These are phyloP conservation scores for Orientallactaga sibirica DNA, from an alignment of 2,797 vertebrate genomes.

Conservation along the genomic window DNA sequence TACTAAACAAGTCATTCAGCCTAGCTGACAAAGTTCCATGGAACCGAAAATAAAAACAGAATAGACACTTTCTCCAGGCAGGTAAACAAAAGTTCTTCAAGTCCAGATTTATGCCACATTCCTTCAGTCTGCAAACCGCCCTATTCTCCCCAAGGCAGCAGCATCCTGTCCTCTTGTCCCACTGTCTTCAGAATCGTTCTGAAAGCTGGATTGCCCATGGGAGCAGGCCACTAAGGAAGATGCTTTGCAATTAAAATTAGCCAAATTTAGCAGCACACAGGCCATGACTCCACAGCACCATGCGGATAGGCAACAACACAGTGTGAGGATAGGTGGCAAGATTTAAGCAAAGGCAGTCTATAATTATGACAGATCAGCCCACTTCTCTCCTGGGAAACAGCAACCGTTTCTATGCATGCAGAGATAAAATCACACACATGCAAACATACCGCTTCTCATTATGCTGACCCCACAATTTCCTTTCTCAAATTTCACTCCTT, in stretches of 20 bases:
- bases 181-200: constrained; percentile 46
- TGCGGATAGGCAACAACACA: background rate
- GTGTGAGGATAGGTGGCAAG: background rate
- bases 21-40: constrained; percentile 9
- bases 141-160: constrained; percentile 44
- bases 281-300: constrained; percentile 9
- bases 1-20: constrained; percentile 27
- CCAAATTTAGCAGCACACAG: constrained; percentile 45
- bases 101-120: constrained; percentile 51
- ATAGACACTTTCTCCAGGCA: constrained; percentile 27
- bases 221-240: constrained; percentile 45
- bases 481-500: constrained; percentile 96
- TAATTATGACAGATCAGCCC: constrained; percentile 40
- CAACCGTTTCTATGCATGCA: constrained; percentile 10
- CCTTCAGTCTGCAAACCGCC: constrained; percentile 13
- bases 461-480: constrained; percentile 98
- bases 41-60: constrained; percentile 32
- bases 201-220: constrained; percentile 35
- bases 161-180: background rate
- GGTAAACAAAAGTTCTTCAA: constrained; percentile 3
- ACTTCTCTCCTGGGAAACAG: constrained; percentile 35
- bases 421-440: constrained; percentile 34
- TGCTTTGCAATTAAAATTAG: constrained; percentile 59
- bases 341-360: constrained; percentile 47
- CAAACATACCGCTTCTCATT: constrained; percentile 95